Evolutionary conservation across 2,797 vertebrate species (phyloP).

Genomic region (Anableps anableps): DNA sequence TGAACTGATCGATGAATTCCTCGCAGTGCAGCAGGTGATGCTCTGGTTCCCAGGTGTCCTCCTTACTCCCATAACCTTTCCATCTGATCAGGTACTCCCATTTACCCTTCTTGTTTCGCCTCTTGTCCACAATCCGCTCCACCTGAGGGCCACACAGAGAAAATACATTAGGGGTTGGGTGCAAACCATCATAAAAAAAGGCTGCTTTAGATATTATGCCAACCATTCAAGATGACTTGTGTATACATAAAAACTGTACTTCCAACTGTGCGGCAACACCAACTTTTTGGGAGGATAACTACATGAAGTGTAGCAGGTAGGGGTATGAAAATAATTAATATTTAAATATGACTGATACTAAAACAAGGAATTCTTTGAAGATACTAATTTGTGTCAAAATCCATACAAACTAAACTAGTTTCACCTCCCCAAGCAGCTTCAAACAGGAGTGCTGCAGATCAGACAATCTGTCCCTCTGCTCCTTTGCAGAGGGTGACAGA

Average conservation of each 20-base stretch:
- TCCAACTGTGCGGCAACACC: background rate
- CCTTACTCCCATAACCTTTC: slow-evolving; percentile 96
- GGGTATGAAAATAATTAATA: background rate
- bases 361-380: background rate
- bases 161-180: slow-evolving; percentile 5
- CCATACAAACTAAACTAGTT: background rate
- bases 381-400: background rate
- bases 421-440: background rate
- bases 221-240: background rate
- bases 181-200: background rate
- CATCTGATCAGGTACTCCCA: slow-evolving; percentile 98
- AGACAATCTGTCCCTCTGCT: background rate
- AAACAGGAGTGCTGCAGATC: background rate
- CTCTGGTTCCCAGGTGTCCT: slow-evolving; percentile 98
- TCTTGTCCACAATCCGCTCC: slow-evolving; percentile 96
- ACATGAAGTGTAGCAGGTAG: background rate
- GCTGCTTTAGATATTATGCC: background rate
- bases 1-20: slow-evolving; percentile 97
- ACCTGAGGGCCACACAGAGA: slow-evolving; percentile 80
- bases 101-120: slow-evolving; percentile 97
- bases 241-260: background rate
- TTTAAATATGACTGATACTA: background rate
- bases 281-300: background rate
- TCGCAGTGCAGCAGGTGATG: slow-evolving; percentile 95
- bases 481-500: background rate